Evolutionary conservation across 2,113 vertebrate species (phyloP).

Genomic region (Apodemus sylvaticus): DNA sequence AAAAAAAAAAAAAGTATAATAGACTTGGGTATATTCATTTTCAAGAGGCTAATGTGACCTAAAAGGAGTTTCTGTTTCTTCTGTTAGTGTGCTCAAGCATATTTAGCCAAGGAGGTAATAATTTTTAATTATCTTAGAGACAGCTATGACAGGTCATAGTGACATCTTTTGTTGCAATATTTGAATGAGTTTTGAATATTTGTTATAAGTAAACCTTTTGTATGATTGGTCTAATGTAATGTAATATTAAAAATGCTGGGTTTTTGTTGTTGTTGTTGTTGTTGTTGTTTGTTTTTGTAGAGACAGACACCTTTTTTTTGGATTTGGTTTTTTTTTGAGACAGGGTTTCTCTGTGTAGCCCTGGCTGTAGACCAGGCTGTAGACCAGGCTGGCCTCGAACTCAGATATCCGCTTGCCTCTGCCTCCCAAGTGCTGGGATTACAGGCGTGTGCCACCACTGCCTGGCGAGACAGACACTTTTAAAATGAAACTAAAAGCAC

Average conservation of each 20-base stretch:
- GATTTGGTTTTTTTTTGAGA: not conserved
- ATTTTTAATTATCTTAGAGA: slow-evolving; percentile 57
- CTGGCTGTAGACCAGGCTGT: no score
- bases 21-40: slow-evolving; percentile 53
- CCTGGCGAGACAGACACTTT: no score
- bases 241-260: slow-evolving; percentile 41
- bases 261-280: not conserved
- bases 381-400: no score
- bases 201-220: slow-evolving; percentile 61
- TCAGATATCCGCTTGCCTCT: no score
- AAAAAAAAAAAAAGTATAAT: not conserved
- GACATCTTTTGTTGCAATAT: slow-evolving; percentile 61
- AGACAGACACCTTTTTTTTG: no score
- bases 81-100: slow-evolving; percentile 47
- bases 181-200: slow-evolving; percentile 61
- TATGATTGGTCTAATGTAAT: slow-evolving; percentile 50
- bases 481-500: slow-evolving; percentile 56
- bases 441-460: no score
- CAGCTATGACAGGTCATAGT: slow-evolving; percentile 64
- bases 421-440: no score
- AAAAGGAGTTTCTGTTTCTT: slow-evolving; percentile 50
- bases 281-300: not conserved
- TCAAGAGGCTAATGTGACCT: slow-evolving; percentile 55
- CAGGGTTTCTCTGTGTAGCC: no score
- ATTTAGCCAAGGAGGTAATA: slow-evolving; percentile 30